A percentile compares a stretch with the other conserved stretches of the same genome.
phyloP scores from a whole-genome alignment of 2,888 invertebrate species.

The Drosophila nr. perissopoda region DNA sequence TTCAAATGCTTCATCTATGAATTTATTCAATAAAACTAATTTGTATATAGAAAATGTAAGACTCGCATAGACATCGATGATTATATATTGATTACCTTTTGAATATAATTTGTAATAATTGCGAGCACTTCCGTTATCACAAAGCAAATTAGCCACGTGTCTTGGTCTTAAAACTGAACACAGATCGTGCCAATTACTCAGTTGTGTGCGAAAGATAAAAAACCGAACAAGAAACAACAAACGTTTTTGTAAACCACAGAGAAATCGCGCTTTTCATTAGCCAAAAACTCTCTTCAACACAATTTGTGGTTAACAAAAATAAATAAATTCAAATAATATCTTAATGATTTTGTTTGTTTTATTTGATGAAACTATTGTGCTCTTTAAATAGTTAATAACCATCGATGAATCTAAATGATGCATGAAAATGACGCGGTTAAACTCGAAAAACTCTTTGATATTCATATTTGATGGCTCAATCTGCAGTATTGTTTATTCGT shows the following conservation, averaged over 20 bases:
- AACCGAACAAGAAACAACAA: neutral
- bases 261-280: conserved; percentile 57
- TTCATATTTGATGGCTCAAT: conserved; percentile 57
- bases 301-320: conserved; percentile 53
- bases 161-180: conserved; percentile 22
- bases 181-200: conserved; percentile 37
- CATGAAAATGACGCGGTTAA: conserved; percentile 13
- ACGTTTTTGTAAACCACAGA: conserved; percentile 54
- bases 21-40: neutral
- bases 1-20: no score
- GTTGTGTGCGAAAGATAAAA: conserved; percentile 10
- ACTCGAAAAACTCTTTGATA: conserved; percentile 35
- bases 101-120: conserved; percentile 26
- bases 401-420: conserved; percentile 23
- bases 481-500: conserved; percentile 15
- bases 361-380: conserved; percentile 20
- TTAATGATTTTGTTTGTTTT: conserved; percentile 34
- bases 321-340: conserved; percentile 49
- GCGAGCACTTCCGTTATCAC: conserved; percentile 35
- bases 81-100: neutral
- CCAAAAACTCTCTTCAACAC: conserved; percentile 64
- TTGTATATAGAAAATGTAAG: neutral
- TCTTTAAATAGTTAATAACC: conserved; percentile 1
- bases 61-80: neutral
- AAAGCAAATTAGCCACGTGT: conserved; percentile 49